Percentiles rank a stretch among this genome's conserved stretches.
Evolutionary conservation across 2,797 vertebrate species (phyloP).

Genomic region (Takifugu rubripes): DNA sequence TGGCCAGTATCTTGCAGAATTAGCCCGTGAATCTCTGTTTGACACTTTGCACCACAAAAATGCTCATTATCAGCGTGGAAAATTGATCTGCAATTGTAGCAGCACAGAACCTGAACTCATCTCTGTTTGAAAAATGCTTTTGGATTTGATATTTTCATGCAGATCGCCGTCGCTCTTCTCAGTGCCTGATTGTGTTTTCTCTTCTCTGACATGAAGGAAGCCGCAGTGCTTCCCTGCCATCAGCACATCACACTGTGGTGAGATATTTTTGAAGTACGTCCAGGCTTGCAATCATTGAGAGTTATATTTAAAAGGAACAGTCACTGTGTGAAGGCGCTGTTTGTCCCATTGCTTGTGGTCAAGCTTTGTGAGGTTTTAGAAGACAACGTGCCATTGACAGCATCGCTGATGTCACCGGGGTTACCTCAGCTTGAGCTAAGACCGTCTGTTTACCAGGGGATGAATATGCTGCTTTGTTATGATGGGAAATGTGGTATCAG

Average conservation of each 20-base stretch:
- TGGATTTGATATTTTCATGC: slow-evolving; percentile 4
- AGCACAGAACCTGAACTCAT: slow-evolving; percentile 3
- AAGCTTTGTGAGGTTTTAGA: background rate
- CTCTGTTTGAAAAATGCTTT: slow-evolving; percentile 7
- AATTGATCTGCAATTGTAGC: background rate
- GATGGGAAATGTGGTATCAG: slow-evolving; percentile 1
- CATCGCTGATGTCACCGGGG: slow-evolving; percentile 11
- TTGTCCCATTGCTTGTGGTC: background rate
- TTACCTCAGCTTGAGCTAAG: slow-evolving; percentile 1
- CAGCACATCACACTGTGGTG: background rate
- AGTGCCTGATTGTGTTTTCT: slow-evolving; percentile 32
- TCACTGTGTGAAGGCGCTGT: slow-evolving; percentile 1
- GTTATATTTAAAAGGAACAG: slow-evolving; percentile 1
- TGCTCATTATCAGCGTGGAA: slow-evolving; percentile 1
- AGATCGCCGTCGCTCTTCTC: background rate
- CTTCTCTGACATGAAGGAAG: slow-evolving; percentile 1
- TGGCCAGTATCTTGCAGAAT: background rate
- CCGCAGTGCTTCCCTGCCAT: slow-evolving; percentile 2
- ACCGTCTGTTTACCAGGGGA: background rate
- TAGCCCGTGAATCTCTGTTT: background rate
- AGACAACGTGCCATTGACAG: slow-evolving; percentile 1
- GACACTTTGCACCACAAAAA: background rate
- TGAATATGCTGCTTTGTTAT: background rate
- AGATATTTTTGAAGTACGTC: background rate
- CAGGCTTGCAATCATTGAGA: background rate